Conservation (phyloP, 2,113 vertebrate genomes). For the Gambusia holbrooki region DNA sequence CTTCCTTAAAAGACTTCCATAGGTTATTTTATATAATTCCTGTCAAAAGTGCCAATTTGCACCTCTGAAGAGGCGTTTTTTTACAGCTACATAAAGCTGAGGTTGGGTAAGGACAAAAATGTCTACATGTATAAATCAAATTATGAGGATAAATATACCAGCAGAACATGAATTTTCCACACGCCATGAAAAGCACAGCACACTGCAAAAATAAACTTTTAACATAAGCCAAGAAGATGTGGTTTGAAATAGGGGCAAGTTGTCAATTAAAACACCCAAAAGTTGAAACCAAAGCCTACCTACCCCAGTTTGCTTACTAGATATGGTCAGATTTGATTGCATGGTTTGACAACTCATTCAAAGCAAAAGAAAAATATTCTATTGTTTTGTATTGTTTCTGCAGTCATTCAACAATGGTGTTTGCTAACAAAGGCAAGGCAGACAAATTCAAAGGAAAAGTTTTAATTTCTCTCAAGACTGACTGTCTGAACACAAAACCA, state of each 20-base stretch:
- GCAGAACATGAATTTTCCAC: slow-evolving; percentile 36
- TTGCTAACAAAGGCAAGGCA: slow-evolving; percentile 2
- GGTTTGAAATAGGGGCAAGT: slow-evolving; percentile 36
- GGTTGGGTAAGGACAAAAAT: slow-evolving; percentile 21
- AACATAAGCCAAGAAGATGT: slow-evolving; percentile 37
- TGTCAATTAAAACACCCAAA: slow-evolving; percentile 41
- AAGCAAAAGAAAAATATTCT: slow-evolving; percentile 2
- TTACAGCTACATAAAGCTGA: slow-evolving; percentile 8
- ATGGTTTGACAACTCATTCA: slow-evolving; percentile 28
- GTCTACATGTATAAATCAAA: background rate
- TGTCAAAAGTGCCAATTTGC: background rate
- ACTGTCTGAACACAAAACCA: background rate
- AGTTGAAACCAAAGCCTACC: slow-evolving; percentile 47
- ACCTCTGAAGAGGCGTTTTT: slow-evolving; percentile 3
- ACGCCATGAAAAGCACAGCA: slow-evolving; percentile 16
- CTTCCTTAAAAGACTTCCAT: background rate
- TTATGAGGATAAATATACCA: slow-evolving; percentile 21
- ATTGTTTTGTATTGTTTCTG: slow-evolving; percentile 22
- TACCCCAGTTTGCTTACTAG: slow-evolving; percentile 48
- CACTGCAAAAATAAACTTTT: slow-evolving; percentile 38
- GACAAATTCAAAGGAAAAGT: slow-evolving; percentile 16
- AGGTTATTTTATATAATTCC: background rate
- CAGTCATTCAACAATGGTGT: slow-evolving; percentile 33
- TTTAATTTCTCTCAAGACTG: slow-evolving; percentile 16
- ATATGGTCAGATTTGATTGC: slow-evolving; percentile 36